These are phyloP conservation scores for Drosophila meridiana DNA, from an alignment of 2,888 invertebrate species.

Conservation along the genomic window DNA sequence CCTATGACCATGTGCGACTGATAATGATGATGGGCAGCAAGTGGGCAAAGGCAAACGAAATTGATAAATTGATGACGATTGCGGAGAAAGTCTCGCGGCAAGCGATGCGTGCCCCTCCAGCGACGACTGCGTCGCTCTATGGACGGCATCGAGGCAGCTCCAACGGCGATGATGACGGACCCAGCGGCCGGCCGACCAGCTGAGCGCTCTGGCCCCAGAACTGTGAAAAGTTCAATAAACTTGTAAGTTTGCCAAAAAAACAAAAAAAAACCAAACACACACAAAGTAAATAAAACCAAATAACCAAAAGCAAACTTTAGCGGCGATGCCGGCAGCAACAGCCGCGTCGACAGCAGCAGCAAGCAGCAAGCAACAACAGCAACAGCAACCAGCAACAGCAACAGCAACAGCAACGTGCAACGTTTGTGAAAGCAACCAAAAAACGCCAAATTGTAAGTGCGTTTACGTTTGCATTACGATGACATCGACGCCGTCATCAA, in stretches of 20 bases:
- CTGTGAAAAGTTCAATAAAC: constrained; percentile 82
- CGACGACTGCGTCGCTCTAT: constrained; percentile 36
- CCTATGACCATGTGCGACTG: constrained; percentile 26
- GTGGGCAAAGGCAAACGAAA: constrained; percentile 47
- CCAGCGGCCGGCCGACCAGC: constrained; percentile 61
- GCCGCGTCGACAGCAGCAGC: constrained; percentile 35
- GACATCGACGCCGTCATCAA: constrained; percentile 50
- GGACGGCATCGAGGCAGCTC: constrained; percentile 37
- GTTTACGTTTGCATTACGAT: constrained; percentile 68
- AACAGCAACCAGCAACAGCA: neutral
- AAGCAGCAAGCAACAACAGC: constrained; percentile 27
- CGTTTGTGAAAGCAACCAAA: constrained; percentile 72
- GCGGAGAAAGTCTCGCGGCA: constrained; percentile 79
- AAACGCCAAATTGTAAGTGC: constrained; percentile 62
- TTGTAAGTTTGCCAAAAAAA: constrained; percentile 80
- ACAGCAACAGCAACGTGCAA: constrained; percentile 59
- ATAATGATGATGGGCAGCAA: constrained; percentile 32
- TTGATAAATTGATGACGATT: constrained; percentile 71
- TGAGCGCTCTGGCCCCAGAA: constrained; percentile 57
- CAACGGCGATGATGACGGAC: constrained; percentile 34
- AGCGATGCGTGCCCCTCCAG: constrained; percentile 39
- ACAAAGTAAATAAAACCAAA: constrained; percentile 47
- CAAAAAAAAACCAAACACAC: constrained; percentile 36
- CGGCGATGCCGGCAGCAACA: constrained; percentile 47
- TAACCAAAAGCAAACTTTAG: constrained; percentile 54